phyloP scores from a whole-genome alignment of 1,140 invertebrate genomes.

The Chionoecetes opilio region DNA sequence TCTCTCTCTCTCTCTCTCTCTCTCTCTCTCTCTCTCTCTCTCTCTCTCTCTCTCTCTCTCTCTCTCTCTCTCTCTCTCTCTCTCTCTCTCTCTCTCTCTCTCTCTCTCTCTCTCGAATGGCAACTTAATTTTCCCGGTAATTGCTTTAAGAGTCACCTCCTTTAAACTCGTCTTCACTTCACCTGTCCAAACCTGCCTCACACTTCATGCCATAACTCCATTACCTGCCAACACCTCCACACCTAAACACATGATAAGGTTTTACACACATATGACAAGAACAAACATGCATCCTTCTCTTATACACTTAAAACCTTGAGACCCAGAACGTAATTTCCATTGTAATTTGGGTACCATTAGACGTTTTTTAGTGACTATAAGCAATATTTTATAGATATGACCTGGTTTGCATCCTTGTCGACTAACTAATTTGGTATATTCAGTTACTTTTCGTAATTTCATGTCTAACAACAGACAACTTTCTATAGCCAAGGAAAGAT shows the following conservation, averaged over 20 bases:
- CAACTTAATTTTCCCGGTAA: not conserved
- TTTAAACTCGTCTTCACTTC: not conserved
- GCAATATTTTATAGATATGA: too few species aligned
- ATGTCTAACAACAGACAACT: too few species aligned
- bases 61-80: conserved; percentile 37
- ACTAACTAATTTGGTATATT: too few species aligned
- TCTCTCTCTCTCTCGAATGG: conserved; percentile 6
- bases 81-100: conserved; percentile 12
- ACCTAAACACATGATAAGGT: not conserved
- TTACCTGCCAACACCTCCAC: not conserved
- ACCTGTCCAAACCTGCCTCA: conserved; percentile 11
- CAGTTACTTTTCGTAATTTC: too few species aligned
- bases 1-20: conserved; percentile 23
- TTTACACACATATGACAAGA: too few species aligned
- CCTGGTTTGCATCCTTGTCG: too few species aligned
- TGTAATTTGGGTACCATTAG: too few species aligned
- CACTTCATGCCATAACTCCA: not conserved
- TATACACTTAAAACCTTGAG: too few species aligned
- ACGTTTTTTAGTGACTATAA: too few species aligned
- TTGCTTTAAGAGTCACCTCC: not conserved
- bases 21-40: not conserved
- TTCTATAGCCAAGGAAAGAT: too few species aligned
- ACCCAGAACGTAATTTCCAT: too few species aligned
- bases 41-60: conserved; percentile 40
- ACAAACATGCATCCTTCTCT: too few species aligned